Percentiles rank a stretch among this genome's conserved stretches.
Evolutionary conservation across 2,113 vertebrate species (phyloP).

Genomic region (Xenopus borealis): DNA sequence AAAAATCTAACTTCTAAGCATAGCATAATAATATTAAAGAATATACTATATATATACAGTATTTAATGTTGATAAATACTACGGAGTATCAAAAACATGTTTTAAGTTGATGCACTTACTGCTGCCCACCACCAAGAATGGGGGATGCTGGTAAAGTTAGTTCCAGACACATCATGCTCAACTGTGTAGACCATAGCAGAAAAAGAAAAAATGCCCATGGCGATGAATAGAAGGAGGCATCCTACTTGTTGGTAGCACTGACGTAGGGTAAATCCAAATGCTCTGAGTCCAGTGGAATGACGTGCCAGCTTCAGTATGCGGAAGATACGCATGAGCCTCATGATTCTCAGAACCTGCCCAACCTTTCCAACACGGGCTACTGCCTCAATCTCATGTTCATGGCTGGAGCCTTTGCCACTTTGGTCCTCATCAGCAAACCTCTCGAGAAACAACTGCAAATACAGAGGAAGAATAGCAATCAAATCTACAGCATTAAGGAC

Average conservation of each 20-base stretch:
- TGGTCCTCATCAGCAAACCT: slow-evolving; percentile 69
- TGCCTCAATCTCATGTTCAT: slow-evolving; percentile 82
- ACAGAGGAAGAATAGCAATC: slow-evolving; percentile 88
- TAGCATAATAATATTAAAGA: no score
- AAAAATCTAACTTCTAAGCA: not conserved
- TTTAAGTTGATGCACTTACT: slow-evolving; percentile 70
- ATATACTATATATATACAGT: no score
- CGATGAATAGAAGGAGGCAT: slow-evolving; percentile 91
- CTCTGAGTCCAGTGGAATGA: slow-evolving; percentile 89
- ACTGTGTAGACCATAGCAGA: slow-evolving; percentile 92
- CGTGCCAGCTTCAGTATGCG: slow-evolving; percentile 93
- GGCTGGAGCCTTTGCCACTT: slow-evolving; percentile 58
- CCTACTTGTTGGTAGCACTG: slow-evolving; percentile 98
- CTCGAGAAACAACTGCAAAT: slow-evolving; percentile 85
- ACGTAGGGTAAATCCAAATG: slow-evolving; percentile 90
- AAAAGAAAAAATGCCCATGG: slow-evolving; percentile 91
- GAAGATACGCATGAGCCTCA: slow-evolving; percentile 95
- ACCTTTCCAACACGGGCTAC: slow-evolving; percentile 91
- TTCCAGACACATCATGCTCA: slow-evolving; percentile 86
- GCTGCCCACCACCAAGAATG: slow-evolving; percentile 97
- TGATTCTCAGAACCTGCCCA: slow-evolving; percentile 90
- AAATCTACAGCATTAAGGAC: slow-evolving; percentile 90
- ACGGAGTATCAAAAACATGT: not conserved
- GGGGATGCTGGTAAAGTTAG: slow-evolving; percentile 95
- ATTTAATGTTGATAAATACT: no score